These are phyloP conservation scores for Hippopotamus amphibius DNA, from an alignment of 2,113 vertebrate species.

Conservation along the genomic window DNA sequence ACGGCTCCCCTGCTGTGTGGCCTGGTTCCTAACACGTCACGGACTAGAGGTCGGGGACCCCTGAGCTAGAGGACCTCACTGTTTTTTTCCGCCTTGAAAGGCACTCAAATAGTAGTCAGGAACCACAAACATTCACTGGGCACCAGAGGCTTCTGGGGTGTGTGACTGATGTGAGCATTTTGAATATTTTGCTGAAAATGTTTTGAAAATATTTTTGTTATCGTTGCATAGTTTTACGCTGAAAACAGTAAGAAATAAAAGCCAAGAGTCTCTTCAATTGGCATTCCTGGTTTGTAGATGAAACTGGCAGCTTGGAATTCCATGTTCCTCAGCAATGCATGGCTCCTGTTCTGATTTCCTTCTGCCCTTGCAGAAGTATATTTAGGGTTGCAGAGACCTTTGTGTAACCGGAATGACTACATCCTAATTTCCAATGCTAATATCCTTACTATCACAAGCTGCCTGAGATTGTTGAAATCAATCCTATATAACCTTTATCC, in stretches of 20 bases:
- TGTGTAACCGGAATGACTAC: background rate
- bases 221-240: background rate
- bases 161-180: background rate
- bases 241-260: background rate
- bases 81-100: background rate
- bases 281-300: background rate
- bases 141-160: background rate
- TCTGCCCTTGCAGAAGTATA: background rate
- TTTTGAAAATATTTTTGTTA: conserved; percentile 15
- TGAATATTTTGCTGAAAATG: background rate
- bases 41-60: no score
- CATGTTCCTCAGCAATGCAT: background rate
- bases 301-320: background rate
- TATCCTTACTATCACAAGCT: background rate
- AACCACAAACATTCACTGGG: background rate
- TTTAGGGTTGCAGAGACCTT: background rate
- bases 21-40: no score
- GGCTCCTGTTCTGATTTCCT: background rate
- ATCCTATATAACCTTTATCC: background rate
- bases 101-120: background rate
- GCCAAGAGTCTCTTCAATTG: background rate
- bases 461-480: background rate
- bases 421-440: background rate
- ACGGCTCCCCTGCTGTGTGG: no score
- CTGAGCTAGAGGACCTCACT: background rate